Conservation (phyloP, 2,113 vertebrate genomes). For the Neogale vison region DNA sequence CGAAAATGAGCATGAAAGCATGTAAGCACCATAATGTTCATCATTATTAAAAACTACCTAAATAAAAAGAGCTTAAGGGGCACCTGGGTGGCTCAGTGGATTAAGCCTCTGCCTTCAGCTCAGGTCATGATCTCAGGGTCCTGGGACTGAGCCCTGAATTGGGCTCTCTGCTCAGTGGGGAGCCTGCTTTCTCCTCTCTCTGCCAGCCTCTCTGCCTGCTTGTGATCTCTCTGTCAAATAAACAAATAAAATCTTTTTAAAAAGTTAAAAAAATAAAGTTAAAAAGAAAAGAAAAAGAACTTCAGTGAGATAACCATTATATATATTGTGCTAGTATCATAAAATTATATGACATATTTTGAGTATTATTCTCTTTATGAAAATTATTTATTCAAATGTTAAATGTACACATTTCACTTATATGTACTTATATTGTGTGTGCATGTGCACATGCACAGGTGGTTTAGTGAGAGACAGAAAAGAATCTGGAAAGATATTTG, state of each 20-base stretch:
- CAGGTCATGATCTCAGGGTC: no score
- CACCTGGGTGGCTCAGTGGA: no score
- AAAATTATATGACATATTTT: neutral
- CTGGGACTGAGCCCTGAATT: no score
- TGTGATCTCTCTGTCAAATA: no score
- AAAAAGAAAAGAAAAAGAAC: no score
- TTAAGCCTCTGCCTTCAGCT: no score
- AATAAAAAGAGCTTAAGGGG: neutral
- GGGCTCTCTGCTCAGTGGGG: no score
- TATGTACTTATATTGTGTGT: neutral
- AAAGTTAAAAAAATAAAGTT: no score
- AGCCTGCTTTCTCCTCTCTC: no score
- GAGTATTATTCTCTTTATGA: neutral
- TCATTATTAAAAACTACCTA: neutral
- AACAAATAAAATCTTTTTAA: no score
- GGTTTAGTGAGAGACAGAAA: neutral
- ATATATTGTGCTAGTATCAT: neutral
- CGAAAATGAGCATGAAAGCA: neutral
- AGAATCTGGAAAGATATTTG: neutral
- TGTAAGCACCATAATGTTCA: neutral
- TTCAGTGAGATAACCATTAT: neutral
- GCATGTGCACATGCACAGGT: neutral
- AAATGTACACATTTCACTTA: neutral
- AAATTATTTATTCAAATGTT: neutral
- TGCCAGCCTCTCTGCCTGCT: no score